Conservation (phyloP, 1,140 invertebrate genomes). For the Drosophila sulfurigaster region DNA sequence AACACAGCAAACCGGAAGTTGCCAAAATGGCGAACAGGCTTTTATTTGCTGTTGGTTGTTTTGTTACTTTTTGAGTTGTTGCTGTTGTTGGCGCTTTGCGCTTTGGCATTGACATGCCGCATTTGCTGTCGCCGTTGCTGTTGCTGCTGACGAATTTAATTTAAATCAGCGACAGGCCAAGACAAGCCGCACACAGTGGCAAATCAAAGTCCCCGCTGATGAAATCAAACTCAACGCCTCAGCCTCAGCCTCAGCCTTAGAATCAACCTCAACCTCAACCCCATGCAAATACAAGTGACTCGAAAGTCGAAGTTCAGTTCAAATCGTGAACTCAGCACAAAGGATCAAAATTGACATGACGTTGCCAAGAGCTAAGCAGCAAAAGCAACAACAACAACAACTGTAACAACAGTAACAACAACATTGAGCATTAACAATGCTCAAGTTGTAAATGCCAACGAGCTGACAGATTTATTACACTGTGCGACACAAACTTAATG, state of each 20-base stretch:
- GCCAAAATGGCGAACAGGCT: slow-evolving; percentile 37
- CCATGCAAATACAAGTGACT: neutral
- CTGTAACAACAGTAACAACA: slow-evolving; percentile 10
- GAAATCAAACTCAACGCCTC: slow-evolving; percentile 31
- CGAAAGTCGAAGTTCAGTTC: slow-evolving; percentile 21
- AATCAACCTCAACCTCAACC: neutral
- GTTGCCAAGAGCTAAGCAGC: slow-evolving; percentile 32
- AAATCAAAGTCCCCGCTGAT: slow-evolving; percentile 56
- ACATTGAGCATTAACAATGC: slow-evolving; percentile 24
- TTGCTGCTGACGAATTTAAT: slow-evolving; percentile 50
- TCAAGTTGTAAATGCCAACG: slow-evolving; percentile 22
- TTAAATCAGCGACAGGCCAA: slow-evolving; percentile 54
- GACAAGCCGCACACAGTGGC: slow-evolving; percentile 17
- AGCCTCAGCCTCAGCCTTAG: neutral
- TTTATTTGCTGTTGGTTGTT: slow-evolving; percentile 23
- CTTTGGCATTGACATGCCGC: too few species aligned
- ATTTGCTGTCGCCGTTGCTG: too few species aligned
- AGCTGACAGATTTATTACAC: slow-evolving; percentile 66
- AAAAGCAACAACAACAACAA: slow-evolving; percentile 1
- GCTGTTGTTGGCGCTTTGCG: too few species aligned
- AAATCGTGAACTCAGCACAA: slow-evolving; percentile 48
- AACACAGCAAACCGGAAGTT: slow-evolving; percentile 43
- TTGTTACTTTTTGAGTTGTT: too few species aligned
- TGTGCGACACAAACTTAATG: slow-evolving; percentile 51
- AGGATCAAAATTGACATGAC: slow-evolving; percentile 46